Evolutionary conservation across 2,797 vertebrate species (phyloP).

Genomic region (Channa striata): DNA sequence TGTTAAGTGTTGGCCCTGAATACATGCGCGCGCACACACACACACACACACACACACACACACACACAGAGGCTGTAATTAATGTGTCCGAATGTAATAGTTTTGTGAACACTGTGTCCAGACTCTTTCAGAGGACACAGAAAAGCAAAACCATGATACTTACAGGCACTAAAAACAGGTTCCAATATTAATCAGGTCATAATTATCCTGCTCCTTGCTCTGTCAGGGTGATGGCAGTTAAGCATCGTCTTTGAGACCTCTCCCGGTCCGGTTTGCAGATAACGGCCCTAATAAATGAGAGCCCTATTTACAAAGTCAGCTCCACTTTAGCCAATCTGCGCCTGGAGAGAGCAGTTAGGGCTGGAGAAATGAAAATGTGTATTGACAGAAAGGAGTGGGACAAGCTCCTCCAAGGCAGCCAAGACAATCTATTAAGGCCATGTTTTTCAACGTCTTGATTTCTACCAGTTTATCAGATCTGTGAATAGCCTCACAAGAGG

Average conservation of each 20-base stretch:
- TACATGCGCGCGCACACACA: slow-evolving; percentile 86
- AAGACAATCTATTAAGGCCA: slow-evolving; percentile 83
- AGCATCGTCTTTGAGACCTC: slow-evolving; percentile 82
- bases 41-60: slow-evolving; percentile 73
- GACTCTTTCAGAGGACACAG: slow-evolving; percentile 92
- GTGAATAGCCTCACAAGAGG: slow-evolving; percentile 74
- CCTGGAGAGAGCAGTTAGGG: slow-evolving; percentile 75
- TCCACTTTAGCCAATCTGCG: slow-evolving; percentile 82
- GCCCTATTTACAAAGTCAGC: slow-evolving; percentile 85
- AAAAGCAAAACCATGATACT: slow-evolving; percentile 89
- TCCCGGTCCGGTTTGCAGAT: slow-evolving; percentile 79
- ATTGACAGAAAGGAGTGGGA: slow-evolving; percentile 73
- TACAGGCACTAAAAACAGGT: slow-evolving; percentile 87
- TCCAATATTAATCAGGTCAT: slow-evolving; percentile 85
- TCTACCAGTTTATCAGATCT: slow-evolving; percentile 81
- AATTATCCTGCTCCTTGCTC: slow-evolving; percentile 83
- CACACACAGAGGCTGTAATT: slow-evolving; percentile 77
- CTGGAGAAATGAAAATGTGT: slow-evolving; percentile 78
- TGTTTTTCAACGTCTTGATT: slow-evolving; percentile 83
- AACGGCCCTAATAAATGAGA: slow-evolving; percentile 86
- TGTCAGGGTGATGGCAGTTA: slow-evolving; percentile 72
- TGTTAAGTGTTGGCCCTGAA: slow-evolving; percentile 81
- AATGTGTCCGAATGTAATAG: slow-evolving; percentile 77
- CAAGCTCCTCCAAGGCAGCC: slow-evolving; percentile 75
- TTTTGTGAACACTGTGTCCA: slow-evolving; percentile 73